A percentile compares a stretch with the other conserved stretches of the same genome.
Conservation (phyloP, 2,113 vertebrate species). For the mouse (Mus musculus) region DNA sequence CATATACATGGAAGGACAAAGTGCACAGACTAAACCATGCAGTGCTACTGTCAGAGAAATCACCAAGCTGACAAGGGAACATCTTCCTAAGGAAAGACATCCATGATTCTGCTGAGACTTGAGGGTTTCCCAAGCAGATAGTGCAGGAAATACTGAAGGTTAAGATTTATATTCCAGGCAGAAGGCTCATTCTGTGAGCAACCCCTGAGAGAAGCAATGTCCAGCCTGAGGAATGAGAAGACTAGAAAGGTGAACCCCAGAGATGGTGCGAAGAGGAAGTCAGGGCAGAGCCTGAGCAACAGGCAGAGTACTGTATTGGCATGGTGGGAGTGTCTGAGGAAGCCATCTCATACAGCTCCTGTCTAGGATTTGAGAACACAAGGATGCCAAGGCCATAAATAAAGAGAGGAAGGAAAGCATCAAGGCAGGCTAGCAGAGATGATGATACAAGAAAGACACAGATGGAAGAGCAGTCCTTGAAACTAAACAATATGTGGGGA, state of each 20-base stretch:
- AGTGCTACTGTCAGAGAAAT: not conserved
- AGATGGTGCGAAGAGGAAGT: not conserved
- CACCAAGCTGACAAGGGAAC: not conserved
- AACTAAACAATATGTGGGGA: not conserved
- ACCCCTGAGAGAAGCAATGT: not conserved
- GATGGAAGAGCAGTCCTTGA: not conserved
- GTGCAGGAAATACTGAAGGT: not conserved
- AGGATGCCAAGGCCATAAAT: not conserved
- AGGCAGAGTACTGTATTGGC: not conserved
- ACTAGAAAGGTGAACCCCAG: not conserved
- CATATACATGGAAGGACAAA: not conserved
- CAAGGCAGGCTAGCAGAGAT: not conserved
- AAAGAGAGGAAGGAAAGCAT: not conserved
- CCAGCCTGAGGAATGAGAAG: not conserved
- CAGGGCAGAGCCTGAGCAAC: not conserved
- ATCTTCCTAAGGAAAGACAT: not conserved
- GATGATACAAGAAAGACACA: too few species aligned
- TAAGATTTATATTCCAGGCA: not conserved
- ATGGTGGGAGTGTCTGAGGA: not conserved
- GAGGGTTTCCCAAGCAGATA: not conserved
- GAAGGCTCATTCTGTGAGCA: too few species aligned
- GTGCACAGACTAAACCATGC: not conserved
- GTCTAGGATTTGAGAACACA: too few species aligned
- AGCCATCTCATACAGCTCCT: not conserved
- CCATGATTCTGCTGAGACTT: not conserved